Conservation (phyloP, 2,797 vertebrate genomes). For the Capromys pilorides region DNA sequence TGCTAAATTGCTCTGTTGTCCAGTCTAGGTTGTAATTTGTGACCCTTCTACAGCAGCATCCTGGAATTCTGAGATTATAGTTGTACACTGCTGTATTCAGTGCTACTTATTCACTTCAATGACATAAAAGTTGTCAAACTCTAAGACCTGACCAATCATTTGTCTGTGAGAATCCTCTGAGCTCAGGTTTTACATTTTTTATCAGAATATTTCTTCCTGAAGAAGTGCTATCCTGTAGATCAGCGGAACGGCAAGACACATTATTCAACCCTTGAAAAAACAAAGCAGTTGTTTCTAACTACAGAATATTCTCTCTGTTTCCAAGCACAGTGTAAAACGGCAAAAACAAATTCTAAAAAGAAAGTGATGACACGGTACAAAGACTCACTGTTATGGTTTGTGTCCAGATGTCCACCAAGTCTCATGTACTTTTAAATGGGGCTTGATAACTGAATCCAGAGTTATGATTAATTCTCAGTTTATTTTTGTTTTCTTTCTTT, state of each 20-base stretch:
- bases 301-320: slow-evolving; percentile 34
- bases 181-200: slow-evolving; percentile 26
- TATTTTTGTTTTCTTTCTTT: too few relatives aligned
- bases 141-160: not conserved
- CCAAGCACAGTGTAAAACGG: slow-evolving; percentile 33
- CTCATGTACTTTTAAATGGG: not conserved
- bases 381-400: not conserved
- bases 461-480: not conserved
- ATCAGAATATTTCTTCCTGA: not conserved
- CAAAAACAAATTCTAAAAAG: slow-evolving; percentile 33
- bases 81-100: too few relatives aligned
- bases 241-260: not conserved
- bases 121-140: not conserved
- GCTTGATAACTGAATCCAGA: not conserved
- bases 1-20: not conserved
- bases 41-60: not conserved
- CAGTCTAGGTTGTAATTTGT: not conserved
- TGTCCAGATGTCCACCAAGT: not conserved
- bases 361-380: slow-evolving; percentile 63
- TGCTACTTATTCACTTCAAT: not conserved
- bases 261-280: slow-evolving; percentile 43
- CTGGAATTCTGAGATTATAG: not conserved
- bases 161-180: not conserved
- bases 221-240: not conserved
- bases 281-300: slow-evolving; percentile 13